phyloP scores from a whole-genome alignment of 2,113 vertebrate genomes.

The Orthonyx spaldingii region DNA sequence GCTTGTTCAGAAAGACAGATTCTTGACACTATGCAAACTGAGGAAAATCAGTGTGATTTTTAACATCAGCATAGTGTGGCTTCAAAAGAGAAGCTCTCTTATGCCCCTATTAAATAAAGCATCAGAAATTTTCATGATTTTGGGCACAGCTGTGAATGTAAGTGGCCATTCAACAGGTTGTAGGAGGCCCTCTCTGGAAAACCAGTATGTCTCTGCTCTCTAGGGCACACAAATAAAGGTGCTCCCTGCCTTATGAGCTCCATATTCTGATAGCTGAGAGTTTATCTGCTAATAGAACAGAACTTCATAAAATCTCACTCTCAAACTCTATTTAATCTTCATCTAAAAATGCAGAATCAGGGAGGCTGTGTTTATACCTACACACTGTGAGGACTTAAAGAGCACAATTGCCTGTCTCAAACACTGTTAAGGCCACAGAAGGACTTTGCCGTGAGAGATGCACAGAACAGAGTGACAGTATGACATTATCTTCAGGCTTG shows the following conservation, averaged over 20 bases:
- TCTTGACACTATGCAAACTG: accelerated
- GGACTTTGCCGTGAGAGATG: background rate
- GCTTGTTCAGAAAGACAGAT: background rate
- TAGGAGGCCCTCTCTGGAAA: background rate
- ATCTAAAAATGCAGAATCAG: background rate
- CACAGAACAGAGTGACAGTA: background rate
- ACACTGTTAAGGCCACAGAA: background rate
- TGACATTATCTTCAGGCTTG: background rate
- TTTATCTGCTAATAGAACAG: background rate
- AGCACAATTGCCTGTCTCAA: background rate
- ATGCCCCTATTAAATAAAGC: accelerated
- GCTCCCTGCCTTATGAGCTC: background rate
- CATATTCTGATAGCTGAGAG: background rate
- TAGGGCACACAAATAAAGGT: background rate
- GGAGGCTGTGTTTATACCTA: accelerated
- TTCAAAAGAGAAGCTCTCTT: background rate
- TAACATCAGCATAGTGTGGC: background rate
- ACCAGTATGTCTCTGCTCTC: background rate
- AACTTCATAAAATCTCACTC: background rate
- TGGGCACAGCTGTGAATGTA: background rate
- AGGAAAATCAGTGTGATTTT: background rate
- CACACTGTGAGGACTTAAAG: background rate
- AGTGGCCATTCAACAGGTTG: background rate
- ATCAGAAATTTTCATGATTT: background rate
- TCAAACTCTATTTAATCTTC: background rate